Conservation (phyloP, 2,797 vertebrate genomes). For the Epinephelus awoara region DNA sequence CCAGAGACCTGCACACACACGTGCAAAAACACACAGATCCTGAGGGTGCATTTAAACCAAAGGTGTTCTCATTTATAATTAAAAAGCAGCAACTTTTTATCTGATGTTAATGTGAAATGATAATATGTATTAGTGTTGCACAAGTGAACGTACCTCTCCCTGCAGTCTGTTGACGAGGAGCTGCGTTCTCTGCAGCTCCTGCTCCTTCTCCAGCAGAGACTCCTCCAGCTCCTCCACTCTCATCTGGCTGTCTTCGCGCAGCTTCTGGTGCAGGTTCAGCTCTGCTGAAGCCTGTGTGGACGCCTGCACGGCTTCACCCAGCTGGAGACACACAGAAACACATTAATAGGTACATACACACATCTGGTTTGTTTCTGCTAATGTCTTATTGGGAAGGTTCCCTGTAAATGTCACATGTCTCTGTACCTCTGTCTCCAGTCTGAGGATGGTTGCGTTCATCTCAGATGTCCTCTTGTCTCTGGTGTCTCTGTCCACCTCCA, state of each 20-base stretch:
- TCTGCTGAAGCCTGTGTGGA: slow-evolving; percentile 68
- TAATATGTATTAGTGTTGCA: background rate
- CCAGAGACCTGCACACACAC: slow-evolving; percentile 78
- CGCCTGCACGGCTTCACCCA: slow-evolving; percentile 75
- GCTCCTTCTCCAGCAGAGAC: slow-evolving; percentile 82
- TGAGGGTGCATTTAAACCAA: background rate
- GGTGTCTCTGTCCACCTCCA: slow-evolving; percentile 72
- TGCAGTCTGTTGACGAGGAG: slow-evolving; percentile 76
- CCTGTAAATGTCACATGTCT: background rate
- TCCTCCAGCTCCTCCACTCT: slow-evolving; percentile 86
- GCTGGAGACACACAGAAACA: slow-evolving; percentile 64
- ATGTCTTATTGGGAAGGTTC: background rate
- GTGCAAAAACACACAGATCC: background rate
- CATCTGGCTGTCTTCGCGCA: slow-evolving; percentile 75
- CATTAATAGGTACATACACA: background rate
- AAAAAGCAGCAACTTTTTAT: background rate
- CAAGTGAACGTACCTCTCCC: slow-evolving; percentile 77
- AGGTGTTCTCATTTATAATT: background rate
- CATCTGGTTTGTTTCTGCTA: too few species aligned
- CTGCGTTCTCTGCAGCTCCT: slow-evolving; percentile 79
- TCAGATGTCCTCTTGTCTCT: slow-evolving; percentile 79
- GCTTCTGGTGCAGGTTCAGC: slow-evolving; percentile 84
- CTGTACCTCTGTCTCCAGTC: slow-evolving; percentile 85
- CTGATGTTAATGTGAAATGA: background rate
- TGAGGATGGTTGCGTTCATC: slow-evolving; percentile 69